Evolutionary conservation across 2,888 invertebrate genomes (phyloP).

Genomic region (Trissolcus brochymenae): DNA sequence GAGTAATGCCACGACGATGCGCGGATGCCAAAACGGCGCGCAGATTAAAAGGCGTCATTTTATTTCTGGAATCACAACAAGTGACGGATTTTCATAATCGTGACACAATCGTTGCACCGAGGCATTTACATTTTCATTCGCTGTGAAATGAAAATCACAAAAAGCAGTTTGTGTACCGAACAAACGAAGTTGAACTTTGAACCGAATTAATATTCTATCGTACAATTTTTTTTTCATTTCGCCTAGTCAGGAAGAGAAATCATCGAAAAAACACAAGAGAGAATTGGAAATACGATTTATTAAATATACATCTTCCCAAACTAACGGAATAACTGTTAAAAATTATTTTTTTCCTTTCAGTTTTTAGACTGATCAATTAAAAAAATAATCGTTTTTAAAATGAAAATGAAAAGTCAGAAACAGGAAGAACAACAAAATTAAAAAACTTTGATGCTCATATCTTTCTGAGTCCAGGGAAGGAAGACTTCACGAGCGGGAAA

Average conservation of each 20-base stretch:
- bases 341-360: neutral
- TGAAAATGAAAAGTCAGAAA: too few species aligned
- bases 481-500: neutral
- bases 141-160: neutral
- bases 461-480: neutral
- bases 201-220: neutral
- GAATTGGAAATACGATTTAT: too few species aligned
- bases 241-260: too few species aligned
- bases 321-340: neutral
- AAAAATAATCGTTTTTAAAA: neutral
- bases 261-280: too few species aligned
- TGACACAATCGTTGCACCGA: neutral
- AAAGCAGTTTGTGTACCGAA: neutral
- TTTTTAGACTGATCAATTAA: neutral
- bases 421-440: too few species aligned
- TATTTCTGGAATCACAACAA: slow-evolving; percentile 2
- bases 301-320: neutral
- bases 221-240: too few species aligned
- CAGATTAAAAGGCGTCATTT: neutral
- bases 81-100: slow-evolving; percentile 1
- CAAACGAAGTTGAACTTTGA: slow-evolving; percentile 7
- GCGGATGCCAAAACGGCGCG: neutral
- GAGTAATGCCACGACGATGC: neutral
- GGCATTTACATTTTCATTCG: neutral
- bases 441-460: too few species aligned